Conservation (phyloP, 2,888 invertebrate species). For the Pseudanteris insignis region DNA sequence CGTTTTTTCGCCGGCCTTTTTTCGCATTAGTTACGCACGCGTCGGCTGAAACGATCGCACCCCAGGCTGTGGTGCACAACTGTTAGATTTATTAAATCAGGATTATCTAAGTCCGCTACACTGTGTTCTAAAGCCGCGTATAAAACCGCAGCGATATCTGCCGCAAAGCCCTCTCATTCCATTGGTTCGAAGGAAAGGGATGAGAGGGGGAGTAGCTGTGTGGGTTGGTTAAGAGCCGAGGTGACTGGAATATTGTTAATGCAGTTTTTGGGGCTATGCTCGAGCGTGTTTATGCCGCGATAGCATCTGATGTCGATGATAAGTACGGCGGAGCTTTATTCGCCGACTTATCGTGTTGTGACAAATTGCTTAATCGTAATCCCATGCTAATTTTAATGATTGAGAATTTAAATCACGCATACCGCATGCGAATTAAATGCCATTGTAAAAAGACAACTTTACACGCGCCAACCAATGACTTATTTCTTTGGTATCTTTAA, state of each 20-base stretch:
- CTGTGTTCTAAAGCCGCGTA: conserved; percentile 62
- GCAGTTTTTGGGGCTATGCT: conserved; percentile 41
- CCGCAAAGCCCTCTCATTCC: conserved; percentile 49
- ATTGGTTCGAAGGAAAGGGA: conserved; percentile 12
- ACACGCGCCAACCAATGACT: too few relatives aligned
- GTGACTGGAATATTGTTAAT: conserved; percentile 46
- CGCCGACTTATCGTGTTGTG: conserved; percentile 37
- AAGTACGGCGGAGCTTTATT: conserved; percentile 47
- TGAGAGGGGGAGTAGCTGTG: background rate
- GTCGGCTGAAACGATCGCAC: conserved; percentile 50
- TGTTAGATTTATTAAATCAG: conserved; percentile 68
- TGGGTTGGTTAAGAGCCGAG: background rate
- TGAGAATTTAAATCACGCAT: conserved; percentile 14
- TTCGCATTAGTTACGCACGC: conserved; percentile 65
- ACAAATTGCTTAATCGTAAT: conserved; percentile 35
- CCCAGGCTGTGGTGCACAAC: conserved; percentile 56
- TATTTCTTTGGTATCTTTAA: too few relatives aligned
- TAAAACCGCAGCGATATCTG: conserved; percentile 60
- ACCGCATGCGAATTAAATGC: background rate
- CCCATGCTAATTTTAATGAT: conserved; percentile 28
- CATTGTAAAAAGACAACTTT: too few relatives aligned
- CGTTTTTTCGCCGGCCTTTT: conserved; percentile 44
- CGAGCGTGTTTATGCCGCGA: conserved; percentile 42
- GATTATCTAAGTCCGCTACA: conserved; percentile 65
- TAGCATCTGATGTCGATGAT: conserved; percentile 55